Conservation (phyloP, 2,888 invertebrate species). For the Nephrotoma guestfalica region DNA sequence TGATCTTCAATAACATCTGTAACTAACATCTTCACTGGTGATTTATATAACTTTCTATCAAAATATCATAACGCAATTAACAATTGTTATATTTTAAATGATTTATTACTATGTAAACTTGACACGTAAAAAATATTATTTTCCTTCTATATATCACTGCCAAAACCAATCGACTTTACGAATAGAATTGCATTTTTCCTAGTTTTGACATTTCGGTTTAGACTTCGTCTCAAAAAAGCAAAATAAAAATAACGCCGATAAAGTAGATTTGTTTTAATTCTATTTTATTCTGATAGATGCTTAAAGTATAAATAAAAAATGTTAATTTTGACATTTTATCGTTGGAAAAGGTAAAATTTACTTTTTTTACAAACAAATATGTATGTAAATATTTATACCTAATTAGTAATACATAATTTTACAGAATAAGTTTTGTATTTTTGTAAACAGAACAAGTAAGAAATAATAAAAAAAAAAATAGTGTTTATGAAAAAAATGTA, state of each 20-base stretch:
- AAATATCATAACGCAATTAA: background rate
- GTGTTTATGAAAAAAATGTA: background rate
- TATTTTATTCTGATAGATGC: background rate
- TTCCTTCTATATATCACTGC: background rate
- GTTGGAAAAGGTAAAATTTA: background rate
- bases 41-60: background rate
- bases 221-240: background rate
- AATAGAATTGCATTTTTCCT: background rate
- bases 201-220: background rate
- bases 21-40: background rate
- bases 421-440: background rate
- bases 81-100: background rate
- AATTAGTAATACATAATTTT: background rate
- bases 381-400: background rate
- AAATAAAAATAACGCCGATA: background rate
- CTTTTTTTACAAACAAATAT: background rate
- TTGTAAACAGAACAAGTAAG: background rate
- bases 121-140: background rate
- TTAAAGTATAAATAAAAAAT: background rate
- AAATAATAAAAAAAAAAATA: background rate
- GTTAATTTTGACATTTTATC: background rate
- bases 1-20: conserved; percentile 3
- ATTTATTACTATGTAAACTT: background rate
- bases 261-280: background rate
- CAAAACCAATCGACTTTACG: background rate